Evolutionary conservation across 64 coral and sea anemone species (phyloP), one percentile per base, ranked within the genome.

Genomic region (Porites lutea): DNA sequence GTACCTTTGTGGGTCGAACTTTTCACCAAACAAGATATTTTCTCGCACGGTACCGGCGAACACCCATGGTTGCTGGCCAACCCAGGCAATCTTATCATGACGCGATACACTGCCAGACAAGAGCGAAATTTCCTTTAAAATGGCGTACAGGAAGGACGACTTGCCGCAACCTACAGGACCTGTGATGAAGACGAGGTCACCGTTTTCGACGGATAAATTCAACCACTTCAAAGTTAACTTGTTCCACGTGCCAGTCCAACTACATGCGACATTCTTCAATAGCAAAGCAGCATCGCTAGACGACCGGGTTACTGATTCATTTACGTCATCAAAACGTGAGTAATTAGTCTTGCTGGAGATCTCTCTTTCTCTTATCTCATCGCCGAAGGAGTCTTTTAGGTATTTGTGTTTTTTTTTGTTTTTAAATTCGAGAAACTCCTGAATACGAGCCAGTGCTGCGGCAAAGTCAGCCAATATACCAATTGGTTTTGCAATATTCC

Each of bases 391-490:
- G 21, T 71, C 68, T 27, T 71, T 20, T 71, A 71, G 68, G 43
- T 71, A 71, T 71, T 71, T 23, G 27, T 71, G 20, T 2, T 13
- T 71, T 11, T 71, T 71, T 20, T 71, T 23, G 43, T 37, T 71
- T 10, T 71, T 3, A 37, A 37, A 71, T 71, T 71, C 68, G 27
- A 71, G 68, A 27, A 71, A 22, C 23, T 23, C 68, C 9, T 71
- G 68, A 21, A 71, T 71, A 8, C 68, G 68, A 71, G 21, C 12
- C 21, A 71, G 68, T 37, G 68, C 68, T 37, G n/a, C 21, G 6
- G 43, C 77, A 79, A 90, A 90, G 27, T 90, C 88, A 23, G 74
- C 88, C 6, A 90, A 46, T 22, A 61, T 77, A 45, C 52, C 63
- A 3, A 53, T 75, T 12, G 73, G 37, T 62, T 79, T 46, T 19